Conservation (phyloP, 2,888 invertebrate species). For the Synanthedon tipuliformis region DNA sequence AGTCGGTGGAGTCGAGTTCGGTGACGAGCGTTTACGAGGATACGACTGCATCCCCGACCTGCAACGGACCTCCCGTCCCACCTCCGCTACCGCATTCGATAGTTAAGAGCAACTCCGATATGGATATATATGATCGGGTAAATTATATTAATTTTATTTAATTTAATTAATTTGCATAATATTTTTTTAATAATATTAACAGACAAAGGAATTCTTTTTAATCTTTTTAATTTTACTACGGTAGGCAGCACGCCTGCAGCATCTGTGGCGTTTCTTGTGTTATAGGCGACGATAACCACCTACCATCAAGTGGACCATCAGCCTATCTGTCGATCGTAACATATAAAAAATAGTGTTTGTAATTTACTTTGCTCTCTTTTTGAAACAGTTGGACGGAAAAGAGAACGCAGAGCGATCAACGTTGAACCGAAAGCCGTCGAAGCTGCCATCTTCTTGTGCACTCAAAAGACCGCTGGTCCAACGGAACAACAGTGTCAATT, state of each 20-base stretch:
- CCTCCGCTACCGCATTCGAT: background rate
- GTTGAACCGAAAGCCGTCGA: conserved; percentile 38
- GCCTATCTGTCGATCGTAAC: no score
- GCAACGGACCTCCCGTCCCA: background rate
- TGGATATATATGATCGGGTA: background rate
- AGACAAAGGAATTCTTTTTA: no score
- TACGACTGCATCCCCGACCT: no score
- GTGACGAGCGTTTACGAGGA: no score
- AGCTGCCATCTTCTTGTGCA: conserved; percentile 28
- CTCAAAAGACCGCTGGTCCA: conserved; percentile 45
- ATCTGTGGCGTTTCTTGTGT: no score
- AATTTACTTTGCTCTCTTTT: conserved; percentile 4
- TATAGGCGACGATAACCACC: no score
- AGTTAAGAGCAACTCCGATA: background rate
- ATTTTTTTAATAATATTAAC: no score
- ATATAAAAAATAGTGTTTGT: background rate
- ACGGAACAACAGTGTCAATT: conserved; percentile 16
- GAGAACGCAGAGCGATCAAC: conserved; percentile 39
- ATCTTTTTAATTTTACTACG: no score
- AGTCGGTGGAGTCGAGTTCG: background rate
- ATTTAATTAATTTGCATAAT: no score
- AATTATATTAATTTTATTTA: background rate
- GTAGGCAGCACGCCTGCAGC: no score
- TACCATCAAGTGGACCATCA: no score
- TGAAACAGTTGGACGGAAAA: conserved; percentile 20